These are phyloP conservation scores for Standfussiana lucernea DNA, from an alignment of 2,888 invertebrate species.

Conservation along the genomic window DNA sequence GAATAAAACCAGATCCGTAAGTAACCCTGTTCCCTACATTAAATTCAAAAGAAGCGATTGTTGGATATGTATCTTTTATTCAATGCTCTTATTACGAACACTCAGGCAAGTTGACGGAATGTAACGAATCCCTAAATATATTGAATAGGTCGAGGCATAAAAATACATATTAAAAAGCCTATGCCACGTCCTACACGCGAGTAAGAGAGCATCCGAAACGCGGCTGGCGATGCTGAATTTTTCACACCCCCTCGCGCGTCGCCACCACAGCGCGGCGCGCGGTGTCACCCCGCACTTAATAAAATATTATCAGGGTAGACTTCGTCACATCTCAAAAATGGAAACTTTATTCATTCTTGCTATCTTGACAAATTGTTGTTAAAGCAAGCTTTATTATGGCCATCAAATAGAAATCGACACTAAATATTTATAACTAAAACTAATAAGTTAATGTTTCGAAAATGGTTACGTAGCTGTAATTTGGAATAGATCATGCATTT, in stretches of 20 bases:
- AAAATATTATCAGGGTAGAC: conserved; percentile 83
- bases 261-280: conserved; percentile 65
- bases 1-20: conserved; percentile 2
- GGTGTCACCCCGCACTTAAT: conserved; percentile 79
- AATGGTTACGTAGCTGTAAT: conserved; percentile 16
- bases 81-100: conserved; percentile 52
- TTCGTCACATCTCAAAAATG: conserved; percentile 85
- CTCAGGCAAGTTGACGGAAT: conserved; percentile 61
- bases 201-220: conserved; percentile 73
- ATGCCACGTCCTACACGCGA: conserved; percentile 75
- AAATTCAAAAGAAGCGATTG: conserved; percentile 18
- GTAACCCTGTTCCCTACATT: not conserved
- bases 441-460: conserved; percentile 2
- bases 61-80: conserved; percentile 52
- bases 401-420: conserved; percentile 31
- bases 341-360: conserved; percentile 62
- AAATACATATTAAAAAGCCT: conserved; percentile 81
- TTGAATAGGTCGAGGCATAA: conserved; percentile 73
- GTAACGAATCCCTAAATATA: conserved; percentile 69
- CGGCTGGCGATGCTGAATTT: conserved; percentile 81
- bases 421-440: not conserved
- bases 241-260: conserved; percentile 78
- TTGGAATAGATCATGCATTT: conserved; percentile 22
- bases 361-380: conserved; percentile 39
- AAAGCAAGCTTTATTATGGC: conserved; percentile 1